Percentiles rank a stretch among this genome's conserved stretches.
These are phyloP conservation scores for Epirrhoe alternata DNA, from an alignment of 2,888 invertebrate genomes.

Conservation along the genomic window DNA sequence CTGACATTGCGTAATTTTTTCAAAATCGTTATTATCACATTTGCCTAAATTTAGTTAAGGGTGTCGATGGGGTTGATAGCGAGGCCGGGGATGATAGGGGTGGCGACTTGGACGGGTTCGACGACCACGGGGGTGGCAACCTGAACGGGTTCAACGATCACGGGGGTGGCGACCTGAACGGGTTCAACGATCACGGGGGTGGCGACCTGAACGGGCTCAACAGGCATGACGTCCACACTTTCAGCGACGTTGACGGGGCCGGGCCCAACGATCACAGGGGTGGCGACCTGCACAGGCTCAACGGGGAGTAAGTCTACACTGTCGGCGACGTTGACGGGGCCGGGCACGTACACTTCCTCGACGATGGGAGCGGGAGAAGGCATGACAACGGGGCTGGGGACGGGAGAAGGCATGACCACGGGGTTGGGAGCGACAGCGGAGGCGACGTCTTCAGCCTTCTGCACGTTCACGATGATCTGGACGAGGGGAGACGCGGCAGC, in stretches of 20 bases:
- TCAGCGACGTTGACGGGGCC: no score
- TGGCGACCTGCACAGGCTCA: no score
- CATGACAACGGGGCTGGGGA: slow-evolving; percentile 35
- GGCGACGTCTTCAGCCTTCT: slow-evolving; percentile 34
- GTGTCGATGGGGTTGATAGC: slow-evolving; percentile 56
- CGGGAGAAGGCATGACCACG: slow-evolving; percentile 25
- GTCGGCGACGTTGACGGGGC: slow-evolving; percentile 34
- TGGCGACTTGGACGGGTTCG: slow-evolving; percentile 35
- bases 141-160: slow-evolving; percentile 15
- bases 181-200: slow-evolving; percentile 37
- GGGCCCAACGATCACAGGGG: no score
- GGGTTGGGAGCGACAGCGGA: slow-evolving; percentile 20
- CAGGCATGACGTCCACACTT: background rate
- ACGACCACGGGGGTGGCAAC: slow-evolving; percentile 22
- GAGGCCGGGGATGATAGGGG: slow-evolving; percentile 54
- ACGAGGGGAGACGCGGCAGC: slow-evolving; percentile 47
- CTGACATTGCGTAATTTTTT: background rate
- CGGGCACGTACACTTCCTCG: slow-evolving; percentile 17
- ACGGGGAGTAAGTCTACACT: slow-evolving; percentile 18
- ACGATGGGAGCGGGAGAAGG: slow-evolving; percentile 7
- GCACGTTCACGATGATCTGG: slow-evolving; percentile 54
- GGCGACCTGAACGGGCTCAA: slow-evolving; percentile 37
- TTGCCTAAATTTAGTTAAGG: slow-evolving; percentile 50
- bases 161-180: slow-evolving; percentile 38
- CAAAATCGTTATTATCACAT: slow-evolving; percentile 5